Base-by-base conservation (phyloP, 2,888 invertebrate genomes). In the Alsophila aescularia region DNA sequence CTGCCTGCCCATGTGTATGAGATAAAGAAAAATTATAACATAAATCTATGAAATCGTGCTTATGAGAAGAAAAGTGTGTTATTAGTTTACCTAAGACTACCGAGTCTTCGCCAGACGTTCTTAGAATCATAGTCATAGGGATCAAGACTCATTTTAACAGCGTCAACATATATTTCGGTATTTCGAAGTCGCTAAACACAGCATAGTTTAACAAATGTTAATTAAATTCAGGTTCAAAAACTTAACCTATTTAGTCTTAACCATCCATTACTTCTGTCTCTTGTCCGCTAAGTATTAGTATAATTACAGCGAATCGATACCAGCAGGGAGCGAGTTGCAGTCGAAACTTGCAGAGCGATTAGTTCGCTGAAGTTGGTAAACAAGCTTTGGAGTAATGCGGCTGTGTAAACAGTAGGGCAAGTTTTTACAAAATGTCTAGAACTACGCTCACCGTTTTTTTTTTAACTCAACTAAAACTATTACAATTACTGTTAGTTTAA, bases 251-350 rank as follows among this genome's bases (percentile, higher is more conserved):
- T 45, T 36, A 45, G n/a, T 42, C 16, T 42, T 4, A 12, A 8
- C 36, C 45, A n/a, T 40, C 40, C 39, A 36, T 36, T 36, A 34
- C 45, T 21, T 31, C 21, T 24, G 13, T 29, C 27, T 31, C 15
- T 10, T 32, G 37, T 47, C 36, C 32, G 16, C 37, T 34, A 16
- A 39, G 43, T 51, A 45, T 54, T 49, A 15, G 43, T 51, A 36
- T 56, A 56, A 56, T 56, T 56, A 56, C 44, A 42, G 31, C 39
- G 27, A 50, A 50, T 56, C 55, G 50, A 56, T 56, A 47, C 49
- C 21, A 55, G 29, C 39, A 49, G 24, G 12, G 27, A 45, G 21
- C 37, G 36, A 34, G 32, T 24, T 55, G 55, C 55, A 55, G 54
- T 39, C 45, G 31, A 47, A 56, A 56, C 50, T 56, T 51, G 36